Evolutionary conservation across 1,140 invertebrate genomes (phyloP).

Genomic region (Bombus confusus): DNA sequence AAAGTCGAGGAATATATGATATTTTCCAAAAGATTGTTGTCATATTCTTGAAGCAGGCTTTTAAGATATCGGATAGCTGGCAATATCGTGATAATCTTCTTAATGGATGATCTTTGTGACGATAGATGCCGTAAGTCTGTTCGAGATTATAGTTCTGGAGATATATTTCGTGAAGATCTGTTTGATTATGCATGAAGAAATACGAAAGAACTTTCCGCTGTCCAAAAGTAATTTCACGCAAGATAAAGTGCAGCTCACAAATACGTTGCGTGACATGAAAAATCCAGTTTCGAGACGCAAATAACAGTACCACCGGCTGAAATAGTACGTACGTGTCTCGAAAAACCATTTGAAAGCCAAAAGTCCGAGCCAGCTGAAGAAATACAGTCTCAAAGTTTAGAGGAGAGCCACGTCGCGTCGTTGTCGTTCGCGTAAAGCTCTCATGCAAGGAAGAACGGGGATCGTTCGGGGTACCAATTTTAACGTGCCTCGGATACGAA

Average conservation of each 20-base stretch:
- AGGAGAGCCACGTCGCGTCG: not conserved
- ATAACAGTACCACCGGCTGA: not conserved
- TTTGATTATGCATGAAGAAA: not conserved
- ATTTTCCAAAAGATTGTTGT: too few species aligned
- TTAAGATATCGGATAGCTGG: not conserved
- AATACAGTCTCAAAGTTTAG: not conserved
- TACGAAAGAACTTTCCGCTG: not conserved
- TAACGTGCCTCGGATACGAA: constrained; percentile 42
- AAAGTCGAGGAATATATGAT: not conserved
- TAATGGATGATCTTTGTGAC: not conserved
- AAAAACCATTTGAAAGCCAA: constrained; percentile 7
- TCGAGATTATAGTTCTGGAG: not conserved
- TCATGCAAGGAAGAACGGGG: not conserved
- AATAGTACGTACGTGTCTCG: constrained; percentile 23
- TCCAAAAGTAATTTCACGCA: not conserved
- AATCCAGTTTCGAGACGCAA: constrained; percentile 31
- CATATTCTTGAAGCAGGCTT: not conserved
- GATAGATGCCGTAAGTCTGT: not conserved
- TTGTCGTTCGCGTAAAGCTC: not conserved
- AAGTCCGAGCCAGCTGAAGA: not conserved
- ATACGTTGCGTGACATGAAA: constrained; percentile 8
- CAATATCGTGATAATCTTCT: not conserved
- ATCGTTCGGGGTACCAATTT: constrained; percentile 10
- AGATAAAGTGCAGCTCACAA: not conserved
- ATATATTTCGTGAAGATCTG: not conserved